Evolutionary conservation across 2,888 invertebrate species (phyloP), one percentile per base, ranked within the genome.

Genomic region (Sarcophaga subvicina): DNA sequence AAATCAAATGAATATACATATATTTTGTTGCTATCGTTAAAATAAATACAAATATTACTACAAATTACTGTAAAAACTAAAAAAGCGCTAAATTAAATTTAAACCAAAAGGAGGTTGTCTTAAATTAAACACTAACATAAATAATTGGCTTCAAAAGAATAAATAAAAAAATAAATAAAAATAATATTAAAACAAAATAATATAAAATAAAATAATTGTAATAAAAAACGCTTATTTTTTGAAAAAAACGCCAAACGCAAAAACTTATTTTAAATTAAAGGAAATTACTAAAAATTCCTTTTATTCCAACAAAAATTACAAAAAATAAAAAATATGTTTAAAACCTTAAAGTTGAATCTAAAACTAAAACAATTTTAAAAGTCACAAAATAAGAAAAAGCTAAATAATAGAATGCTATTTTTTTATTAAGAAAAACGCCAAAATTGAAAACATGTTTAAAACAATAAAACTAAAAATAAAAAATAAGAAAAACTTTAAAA

Each of bases 401-500:
- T 69, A 20, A 60, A 54, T 37, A 10, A 37, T 37, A 37, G 37
- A 10, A 37, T 37, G 10, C 10, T 37, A 37, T 37, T 54, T 54
- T 54, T 54, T 54, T 12, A 54, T 14, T 14, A 54, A 54, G 17
- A 54, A 54, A 54, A 54, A 54, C 54, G 54, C 54, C 54, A 17
- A 14, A 54, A 54, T 54, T 14, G 17, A 54, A 84, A 84, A 77
- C 60, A 85, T 80, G 80, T 72, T 76, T 17, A 66, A 67, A 77
- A 49, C 54, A 49, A 80, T 71, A 25, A 80, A 76, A 76, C 17
- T 60, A 60, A 37, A n/a, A n/a, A n/a, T 76, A 25, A 71, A 37
- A 67, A 60, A 54, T 17, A 60, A 49, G 4, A 80, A 85, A 66
- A 71, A 76, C n/a, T 76, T 80, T 77, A 77, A 80, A 80, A 85